These are phyloP conservation scores for Chaetura pelagica DNA, from an alignment of 2,113 vertebrate genomes.

Conservation along the genomic window DNA sequence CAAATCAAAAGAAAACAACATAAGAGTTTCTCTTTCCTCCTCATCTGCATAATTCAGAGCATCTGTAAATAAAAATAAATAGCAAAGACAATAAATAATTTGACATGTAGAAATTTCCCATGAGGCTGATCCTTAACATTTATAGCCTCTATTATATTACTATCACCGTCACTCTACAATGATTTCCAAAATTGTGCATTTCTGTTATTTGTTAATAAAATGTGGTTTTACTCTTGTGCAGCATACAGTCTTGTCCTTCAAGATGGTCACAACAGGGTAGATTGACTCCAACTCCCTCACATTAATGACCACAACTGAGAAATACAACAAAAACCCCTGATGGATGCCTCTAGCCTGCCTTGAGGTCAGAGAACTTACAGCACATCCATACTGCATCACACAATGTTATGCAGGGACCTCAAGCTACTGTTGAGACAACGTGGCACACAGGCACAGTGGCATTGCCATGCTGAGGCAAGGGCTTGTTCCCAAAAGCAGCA, in stretches of 20 bases:
- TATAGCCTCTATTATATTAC: neutral
- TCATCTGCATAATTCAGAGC: neutral
- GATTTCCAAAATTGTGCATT: neutral
- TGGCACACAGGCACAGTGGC: fast-evolving
- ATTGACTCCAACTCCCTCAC: neutral
- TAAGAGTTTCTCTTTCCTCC: neutral
- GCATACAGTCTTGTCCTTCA: neutral
- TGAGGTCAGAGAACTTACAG: neutral
- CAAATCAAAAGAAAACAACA: neutral
- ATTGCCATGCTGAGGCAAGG: fast-evolving
- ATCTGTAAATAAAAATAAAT: neutral
- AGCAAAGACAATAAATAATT: neutral
- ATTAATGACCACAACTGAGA: neutral
- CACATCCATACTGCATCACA: neutral
- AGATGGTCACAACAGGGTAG: neutral
- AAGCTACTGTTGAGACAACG: neutral
- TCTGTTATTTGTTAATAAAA: neutral
- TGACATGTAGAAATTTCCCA: neutral
- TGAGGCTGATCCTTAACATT: neutral
- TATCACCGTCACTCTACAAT: neutral
- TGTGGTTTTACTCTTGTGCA: neutral
- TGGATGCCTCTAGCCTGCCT: neutral
- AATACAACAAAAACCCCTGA: neutral
- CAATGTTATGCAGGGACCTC: neutral
- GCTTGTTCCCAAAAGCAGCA: neutral